Evolutionary conservation across 53 echinoderm and acorn worm genomes (phyloP), one percentile per base, ranked within the genome.

Genomic region (Luidia sarsii): DNA sequence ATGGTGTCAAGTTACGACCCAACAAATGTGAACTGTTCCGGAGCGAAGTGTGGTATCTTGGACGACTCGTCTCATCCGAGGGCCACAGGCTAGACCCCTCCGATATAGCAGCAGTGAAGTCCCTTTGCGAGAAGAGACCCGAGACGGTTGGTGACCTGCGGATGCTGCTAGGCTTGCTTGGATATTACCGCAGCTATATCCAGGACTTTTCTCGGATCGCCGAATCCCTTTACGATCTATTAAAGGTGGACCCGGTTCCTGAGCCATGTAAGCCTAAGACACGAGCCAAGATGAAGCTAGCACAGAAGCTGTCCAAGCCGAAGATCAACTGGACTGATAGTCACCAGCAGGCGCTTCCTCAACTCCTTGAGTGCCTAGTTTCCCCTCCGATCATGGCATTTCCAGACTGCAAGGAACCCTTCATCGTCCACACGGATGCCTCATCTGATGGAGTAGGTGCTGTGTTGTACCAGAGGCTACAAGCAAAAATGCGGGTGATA

Each of bases 121-220:
- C 75, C 25, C 56, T 92, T 38, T 79, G 81, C 28, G 41, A 71
- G 19, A 80, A 62, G 48, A 57, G 30, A 33, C 87, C 88, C 20
- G 52, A 43, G 13, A 85, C 81, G 18, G 74, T 87, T 2, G 85
- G 88, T 16, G 88, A 87, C 62, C 35, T 91, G 19, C 63, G 92
- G 21, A 92, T 88, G 59, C 64, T 80, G 30, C 59, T 84, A 1
- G n/a, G n/a, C n/a, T n/a, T n/a, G n/a, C 43, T 84, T 9, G 89
- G 80, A 7, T 89, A 89, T 29, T 89, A 84, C 81, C 80, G 85
- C 20, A 54, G 72, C 28, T 90, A 90, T 29, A 71, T 90, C 23
- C 64, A 64, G 46, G 65, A 71, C 29, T 90, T 85, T 27, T 80
- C 85, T 16, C 18, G 57, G 11, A 41, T 34, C n/a, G 85, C 85